phyloP scores from a whole-genome alignment of 2,888 invertebrate genomes.

The Punctoribates punctum region DNA sequence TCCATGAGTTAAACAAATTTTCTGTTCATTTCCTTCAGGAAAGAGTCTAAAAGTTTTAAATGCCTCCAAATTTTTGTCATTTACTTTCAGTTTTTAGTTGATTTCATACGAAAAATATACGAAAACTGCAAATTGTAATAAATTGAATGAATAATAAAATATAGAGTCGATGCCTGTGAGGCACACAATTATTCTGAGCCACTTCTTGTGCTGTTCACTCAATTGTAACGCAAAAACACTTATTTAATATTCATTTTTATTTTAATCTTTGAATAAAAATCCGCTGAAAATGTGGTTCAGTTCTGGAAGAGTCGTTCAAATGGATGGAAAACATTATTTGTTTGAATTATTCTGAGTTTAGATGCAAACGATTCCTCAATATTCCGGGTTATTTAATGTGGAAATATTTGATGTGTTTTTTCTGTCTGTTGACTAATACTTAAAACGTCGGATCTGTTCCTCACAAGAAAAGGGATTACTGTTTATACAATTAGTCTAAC shows the following conservation, averaged over 20 bases:
- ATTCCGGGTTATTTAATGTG: neutral
- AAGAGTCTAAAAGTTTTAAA: slow-evolving; percentile 10
- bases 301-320: neutral
- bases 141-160: neutral
- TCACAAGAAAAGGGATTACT: neutral
- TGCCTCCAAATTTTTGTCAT: neutral
- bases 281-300: neutral
- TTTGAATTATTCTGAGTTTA: no score
- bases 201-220: neutral
- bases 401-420: neutral
- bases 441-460: neutral
- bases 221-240: neutral
- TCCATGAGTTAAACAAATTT: slow-evolving; percentile 14
- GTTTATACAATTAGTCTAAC: slow-evolving; percentile 19
- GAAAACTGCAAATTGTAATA: neutral
- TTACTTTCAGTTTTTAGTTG: neutral
- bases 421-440: neutral
- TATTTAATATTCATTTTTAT: neutral
- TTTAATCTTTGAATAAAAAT: neutral
- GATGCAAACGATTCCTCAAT: no score
- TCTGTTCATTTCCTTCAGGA: slow-evolving; percentile 16
- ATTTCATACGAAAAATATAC: neutral
- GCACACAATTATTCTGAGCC: neutral
- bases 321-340: neutral
- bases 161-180: neutral